A percentile compares a stretch with the other conserved stretches of the same genome.
Evolutionary conservation across 1,140 invertebrate genomes (phyloP).

Genomic region (Nautilus pompilius): DNA sequence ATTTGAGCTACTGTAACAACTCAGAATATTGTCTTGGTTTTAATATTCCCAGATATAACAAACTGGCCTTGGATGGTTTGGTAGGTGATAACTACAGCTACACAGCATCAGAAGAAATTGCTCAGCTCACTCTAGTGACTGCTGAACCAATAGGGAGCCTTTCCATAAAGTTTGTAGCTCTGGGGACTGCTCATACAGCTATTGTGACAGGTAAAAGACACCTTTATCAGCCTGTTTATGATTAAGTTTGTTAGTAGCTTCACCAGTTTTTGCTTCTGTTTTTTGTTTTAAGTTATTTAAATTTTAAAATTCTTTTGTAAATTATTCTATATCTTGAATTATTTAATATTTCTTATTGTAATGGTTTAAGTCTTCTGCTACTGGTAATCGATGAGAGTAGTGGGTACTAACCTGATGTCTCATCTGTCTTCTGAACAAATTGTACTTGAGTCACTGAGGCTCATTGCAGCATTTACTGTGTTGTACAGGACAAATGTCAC

Average conservation of each 20-base stretch:
- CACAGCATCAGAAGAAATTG: constrained; percentile 44
- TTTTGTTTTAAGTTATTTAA: not conserved
- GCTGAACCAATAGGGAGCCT: constrained; percentile 33
- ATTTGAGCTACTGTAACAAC: too few relatives aligned
- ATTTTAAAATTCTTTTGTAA: not conserved
- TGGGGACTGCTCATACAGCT: constrained; percentile 53
- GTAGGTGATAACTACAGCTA: constrained; percentile 22
- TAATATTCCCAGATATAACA: constrained; percentile 54
- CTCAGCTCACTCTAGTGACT: constrained; percentile 37
- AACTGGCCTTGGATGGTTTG: constrained; percentile 47
- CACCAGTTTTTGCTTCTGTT: not conserved
- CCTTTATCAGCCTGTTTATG: not conserved
- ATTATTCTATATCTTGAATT: not conserved
- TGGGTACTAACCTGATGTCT: too few relatives aligned
- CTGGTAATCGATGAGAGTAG: too few relatives aligned
- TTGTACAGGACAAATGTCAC: too few relatives aligned
- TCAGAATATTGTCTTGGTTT: too few relatives aligned
- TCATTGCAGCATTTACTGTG: too few relatives aligned
- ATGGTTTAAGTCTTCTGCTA: too few relatives aligned
- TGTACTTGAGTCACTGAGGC: too few relatives aligned
- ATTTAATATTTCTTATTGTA: too few relatives aligned
- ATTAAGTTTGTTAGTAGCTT: not conserved
- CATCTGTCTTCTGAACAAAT: too few relatives aligned
- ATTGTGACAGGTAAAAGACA: constrained; percentile 44
- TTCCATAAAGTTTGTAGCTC: constrained; percentile 38